Evolutionary conservation across 2,888 invertebrate genomes (phyloP), one percentile per base, ranked within the genome.

Genomic region (Chaitophorus viminalis): DNA sequence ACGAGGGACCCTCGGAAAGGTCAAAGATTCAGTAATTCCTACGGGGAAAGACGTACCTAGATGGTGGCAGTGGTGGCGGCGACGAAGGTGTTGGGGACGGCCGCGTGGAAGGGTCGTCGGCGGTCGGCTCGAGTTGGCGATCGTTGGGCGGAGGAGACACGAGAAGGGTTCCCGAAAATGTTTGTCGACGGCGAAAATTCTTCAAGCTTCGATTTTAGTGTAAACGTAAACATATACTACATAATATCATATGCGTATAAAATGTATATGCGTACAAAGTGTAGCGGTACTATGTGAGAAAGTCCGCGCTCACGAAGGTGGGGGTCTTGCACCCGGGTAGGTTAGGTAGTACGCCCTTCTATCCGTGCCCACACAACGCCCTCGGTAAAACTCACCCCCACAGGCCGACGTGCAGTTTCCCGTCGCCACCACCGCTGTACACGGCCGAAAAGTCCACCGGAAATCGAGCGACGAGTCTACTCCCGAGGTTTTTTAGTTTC

Each of bases 121-220:
- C 18, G 68, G 11, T 21, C 21, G 46, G 31, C 29, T 17, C 21
- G 76, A 31, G n/a, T n/a, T n/a, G n/a, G n/a, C n/a, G 39, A 25
- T 17, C 9, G 46, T n/a, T 14, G 6, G 4, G 36, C 11, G 75
- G 25, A 76, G 21, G 18, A 31, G n/a, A 9, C 52, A 52, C 39
- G 21, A 54, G 54, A 60, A 78, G 78, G 33, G 54, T 52, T 31
- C 3, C 65, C 25, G 36, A 78, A 72, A 60, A 33, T 21, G 72
- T 86, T 78, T 54, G 54, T n/a, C 77, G 54, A 72, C 70, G 9
- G 77, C n/a, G 46, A 31, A 86, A 86, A 39, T 54, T 85, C 65
- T 77, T 72, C 54, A 29, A 70, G 60, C 25, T 79, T 79, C 60
- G 79, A 86, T 78, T 54, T 33, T 70, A 68, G 52, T 81, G 68